These are phyloP conservation scores for Balearica regulorum DNA, from an alignment of 2,797 vertebrate species.

Conservation along the genomic window DNA sequence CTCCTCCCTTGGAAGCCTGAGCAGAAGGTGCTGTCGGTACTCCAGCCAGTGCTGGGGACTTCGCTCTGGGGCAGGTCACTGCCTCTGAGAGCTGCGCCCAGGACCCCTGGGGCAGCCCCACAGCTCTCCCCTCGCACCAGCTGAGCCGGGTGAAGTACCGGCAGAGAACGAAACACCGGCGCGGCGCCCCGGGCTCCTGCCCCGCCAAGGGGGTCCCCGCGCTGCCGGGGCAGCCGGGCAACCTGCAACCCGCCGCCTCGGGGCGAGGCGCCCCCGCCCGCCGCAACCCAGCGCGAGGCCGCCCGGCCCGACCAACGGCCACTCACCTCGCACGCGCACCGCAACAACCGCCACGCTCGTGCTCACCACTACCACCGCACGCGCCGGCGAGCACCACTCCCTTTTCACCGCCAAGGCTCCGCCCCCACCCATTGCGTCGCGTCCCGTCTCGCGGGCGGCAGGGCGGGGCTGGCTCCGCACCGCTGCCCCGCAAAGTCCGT, in stretches of 20 bases:
- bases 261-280: too few species aligned
- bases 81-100: background rate
- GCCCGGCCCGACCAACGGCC: background rate
- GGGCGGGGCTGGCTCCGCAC: too few species aligned
- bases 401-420: background rate
- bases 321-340: too few species aligned
- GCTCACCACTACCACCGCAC: background rate
- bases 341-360: background rate
- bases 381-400: background rate
- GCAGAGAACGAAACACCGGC: too few species aligned
- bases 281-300: too few species aligned
- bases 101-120: background rate
- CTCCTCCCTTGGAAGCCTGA: background rate
- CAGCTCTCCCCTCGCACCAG: background rate
- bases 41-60: background rate
- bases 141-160: too few species aligned
- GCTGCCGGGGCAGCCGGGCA: background rate
- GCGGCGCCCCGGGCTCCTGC: too few species aligned
- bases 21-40: rapidly evolving
- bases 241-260: too few species aligned
- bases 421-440: too few species aligned
- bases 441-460: background rate
- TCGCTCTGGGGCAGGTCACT: background rate
- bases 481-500: rapidly evolving
- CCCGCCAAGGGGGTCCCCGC: too few species aligned